These are phyloP conservation scores for Bedellia somnulentella DNA, from an alignment of 2,888 invertebrate species.

Conservation along the genomic window DNA sequence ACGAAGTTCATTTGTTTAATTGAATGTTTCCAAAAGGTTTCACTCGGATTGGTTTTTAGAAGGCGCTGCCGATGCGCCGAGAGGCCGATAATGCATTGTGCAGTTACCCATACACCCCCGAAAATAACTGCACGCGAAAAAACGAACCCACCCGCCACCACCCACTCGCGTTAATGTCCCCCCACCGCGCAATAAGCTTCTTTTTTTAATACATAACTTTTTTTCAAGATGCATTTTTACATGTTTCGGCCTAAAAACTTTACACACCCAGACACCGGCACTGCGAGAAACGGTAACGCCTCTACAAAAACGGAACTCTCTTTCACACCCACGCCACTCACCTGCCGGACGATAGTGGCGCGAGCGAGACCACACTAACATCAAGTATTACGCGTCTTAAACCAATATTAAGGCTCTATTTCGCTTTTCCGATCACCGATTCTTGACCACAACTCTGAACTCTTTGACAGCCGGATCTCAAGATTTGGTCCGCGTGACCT, in stretches of 20 bases:
- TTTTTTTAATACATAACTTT: constrained; percentile 63
- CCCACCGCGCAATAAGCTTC: constrained; percentile 57
- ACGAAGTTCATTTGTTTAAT: no score
- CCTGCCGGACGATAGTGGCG: constrained; percentile 50
- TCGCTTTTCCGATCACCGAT: constrained; percentile 38
- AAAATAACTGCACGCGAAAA: constrained; percentile 57
- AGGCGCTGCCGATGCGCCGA: constrained; percentile 36
- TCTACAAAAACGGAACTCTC: constrained; percentile 40
- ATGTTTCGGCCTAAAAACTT: constrained; percentile 61
- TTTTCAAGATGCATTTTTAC: constrained; percentile 63
- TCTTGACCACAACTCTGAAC: constrained; percentile 19
- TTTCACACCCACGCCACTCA: constrained; percentile 22
- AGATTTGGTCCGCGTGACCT: no score
- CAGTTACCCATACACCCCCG: constrained; percentile 50
- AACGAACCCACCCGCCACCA: constrained; percentile 46
- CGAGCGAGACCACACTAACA: constrained; percentile 38
- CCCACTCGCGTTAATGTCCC: constrained; percentile 50
- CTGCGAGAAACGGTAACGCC: constrained; percentile 46
- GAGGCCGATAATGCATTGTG: constrained; percentile 52
- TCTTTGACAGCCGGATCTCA: no score
- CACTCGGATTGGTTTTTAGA: no score
- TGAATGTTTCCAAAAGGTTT: no score
- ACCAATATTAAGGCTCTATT: constrained; percentile 54
- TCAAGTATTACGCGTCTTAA: constrained; percentile 41
- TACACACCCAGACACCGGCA: constrained; percentile 52